Base-by-base conservation (phyloP, 2,888 invertebrate species). In the Drosophila stalkeri region DNA sequence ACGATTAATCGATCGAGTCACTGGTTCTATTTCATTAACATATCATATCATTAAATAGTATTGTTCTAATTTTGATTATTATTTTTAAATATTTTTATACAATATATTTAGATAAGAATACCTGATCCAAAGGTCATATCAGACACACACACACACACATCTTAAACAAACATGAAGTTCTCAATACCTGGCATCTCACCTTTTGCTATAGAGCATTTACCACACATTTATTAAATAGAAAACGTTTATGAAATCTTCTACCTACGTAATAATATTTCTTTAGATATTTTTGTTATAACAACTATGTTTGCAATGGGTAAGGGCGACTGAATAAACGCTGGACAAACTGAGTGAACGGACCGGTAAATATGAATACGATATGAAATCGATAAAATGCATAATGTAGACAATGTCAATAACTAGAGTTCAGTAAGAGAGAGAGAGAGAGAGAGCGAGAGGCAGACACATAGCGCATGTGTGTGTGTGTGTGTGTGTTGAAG, bases 361-460 rank as follows among this genome's bases (percentile, higher is more conserved):
- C 54, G 66, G 74, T 63, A 70, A 78, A 78, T 67, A 64, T 51
- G 70, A 74, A 55, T 60, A 33, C 55, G 51, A 67, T 78, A 74
- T 67, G 66, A 65, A 82, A 82, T 82, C 82, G 68, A 82, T 82
- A 80, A 76, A 76, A 57, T 72, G 66, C 71, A 77, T 77, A 86
- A 76, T 64, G 51, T 27, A 52, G 61, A 37, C 61, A 76, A 74
- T 74, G 80, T 74, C 76, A 72, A 77, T 72, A 79, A 59, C 55
- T 68, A 35, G 14, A 67, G 68, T 60, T 43, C 52, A 51, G n/a
- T 3, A 16, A 16, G 51, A 18, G 12, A 31, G 6, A 47, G 18
- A 14, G 37, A 16, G n/a, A 11, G 20, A 1, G 31, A 9, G 20
- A 35, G 51, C 7, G 7, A 33, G 52, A 18, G 12, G 3, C 14